Evolutionary conservation across 37 sponge, comb jelly and placozoan genomes (phyloP), one percentile per base, ranked within the genome.

Genomic region (Beroe ovata): DNA sequence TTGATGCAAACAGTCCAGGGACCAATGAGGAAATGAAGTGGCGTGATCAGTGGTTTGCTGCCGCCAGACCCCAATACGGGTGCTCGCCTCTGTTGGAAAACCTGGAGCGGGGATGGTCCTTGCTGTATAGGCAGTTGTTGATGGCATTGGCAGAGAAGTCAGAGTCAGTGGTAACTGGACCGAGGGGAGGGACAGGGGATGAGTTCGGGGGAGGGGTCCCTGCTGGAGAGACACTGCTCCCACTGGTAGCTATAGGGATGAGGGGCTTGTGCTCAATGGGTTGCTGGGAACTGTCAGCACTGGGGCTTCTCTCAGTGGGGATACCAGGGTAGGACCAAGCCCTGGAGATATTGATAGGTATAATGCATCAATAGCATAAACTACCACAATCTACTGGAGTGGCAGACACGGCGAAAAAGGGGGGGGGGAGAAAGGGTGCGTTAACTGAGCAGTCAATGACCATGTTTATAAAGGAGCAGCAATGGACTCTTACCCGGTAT

Each of bases 401-500:
- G n/a, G n/a, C n/a, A n/a, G n/a, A n/a, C n/a, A n/a, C n/a, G n/a
- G n/a, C n/a, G n/a, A n/a, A n/a, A n/a, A n/a, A n/a, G n/a, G n/a
- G n/a, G n/a, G n/a, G n/a, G n/a, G n/a, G n/a, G n/a, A n/a, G n/a
- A n/a, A n/a, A n/a, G n/a, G n/a, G n/a, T n/a, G n/a, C n/a, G n/a
- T n/a, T n/a, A n/a, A n/a, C n/a, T n/a, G n/a, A n/a, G n/a, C n/a
- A n/a, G n/a, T n/a, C n/a, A n/a, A n/a, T n/a, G n/a, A n/a, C n/a
- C n/a, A n/a, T n/a, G n/a, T n/a, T n/a, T n/a, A n/a, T n/a, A n/a
- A n/a, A n/a, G n/a, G n/a, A n/a, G n/a, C n/a, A n/a, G n/a, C n/a
- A n/a, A n/a, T n/a, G n/a, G n/a, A n/a, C n/a, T n/a, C 84, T 77
- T 11, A 77, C 84, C 84, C 84, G 41, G 84, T 77, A 40, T 77